Evolutionary conservation across 2,797 vertebrate genomes (phyloP).

Genomic region (Gadopsis marmoratus): DNA sequence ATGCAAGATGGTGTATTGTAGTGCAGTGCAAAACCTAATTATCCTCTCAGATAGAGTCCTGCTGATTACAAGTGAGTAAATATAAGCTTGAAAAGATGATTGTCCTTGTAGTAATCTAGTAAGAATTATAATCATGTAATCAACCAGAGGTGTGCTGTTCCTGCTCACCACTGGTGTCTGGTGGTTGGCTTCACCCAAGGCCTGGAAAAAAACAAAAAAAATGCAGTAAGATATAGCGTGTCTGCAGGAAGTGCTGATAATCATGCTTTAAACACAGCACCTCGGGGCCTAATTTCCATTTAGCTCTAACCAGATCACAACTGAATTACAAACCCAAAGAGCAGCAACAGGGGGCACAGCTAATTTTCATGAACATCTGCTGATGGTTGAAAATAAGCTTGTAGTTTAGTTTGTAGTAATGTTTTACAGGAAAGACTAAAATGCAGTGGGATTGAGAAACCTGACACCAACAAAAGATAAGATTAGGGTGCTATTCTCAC

Average conservation of each 20-base stretch:
- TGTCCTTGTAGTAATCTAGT: not conserved
- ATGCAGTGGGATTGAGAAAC: not conserved
- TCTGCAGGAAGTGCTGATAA: conserved; percentile 7
- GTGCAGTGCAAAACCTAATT: not conserved
- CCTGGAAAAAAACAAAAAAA: conserved; percentile 64
- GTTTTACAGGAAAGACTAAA: not conserved
- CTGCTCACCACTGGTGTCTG: conserved; percentile 80
- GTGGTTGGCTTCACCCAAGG: conserved; percentile 77
- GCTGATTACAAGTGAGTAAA: not conserved
- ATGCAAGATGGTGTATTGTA: not conserved
- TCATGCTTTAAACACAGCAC: not conserved
- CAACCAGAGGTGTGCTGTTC: conserved; percentile 3
- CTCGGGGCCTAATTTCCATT: conserved; percentile 3
- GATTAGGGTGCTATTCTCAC: conserved; percentile 73
- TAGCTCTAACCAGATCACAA: not conserved
- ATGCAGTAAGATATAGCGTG: not conserved
- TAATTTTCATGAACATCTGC: not conserved
- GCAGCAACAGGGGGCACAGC: not conserved
- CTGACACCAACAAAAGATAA: not conserved
- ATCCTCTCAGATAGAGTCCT: not conserved
- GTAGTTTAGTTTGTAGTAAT: not conserved
- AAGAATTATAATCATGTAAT: not conserved
- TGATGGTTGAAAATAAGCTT: not conserved
- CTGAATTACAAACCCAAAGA: not conserved
- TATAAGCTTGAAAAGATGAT: not conserved